These are phyloP conservation scores for Varanus salvator DNA, from an alignment of 2,113 vertebrate genomes.

Conservation along the genomic window DNA sequence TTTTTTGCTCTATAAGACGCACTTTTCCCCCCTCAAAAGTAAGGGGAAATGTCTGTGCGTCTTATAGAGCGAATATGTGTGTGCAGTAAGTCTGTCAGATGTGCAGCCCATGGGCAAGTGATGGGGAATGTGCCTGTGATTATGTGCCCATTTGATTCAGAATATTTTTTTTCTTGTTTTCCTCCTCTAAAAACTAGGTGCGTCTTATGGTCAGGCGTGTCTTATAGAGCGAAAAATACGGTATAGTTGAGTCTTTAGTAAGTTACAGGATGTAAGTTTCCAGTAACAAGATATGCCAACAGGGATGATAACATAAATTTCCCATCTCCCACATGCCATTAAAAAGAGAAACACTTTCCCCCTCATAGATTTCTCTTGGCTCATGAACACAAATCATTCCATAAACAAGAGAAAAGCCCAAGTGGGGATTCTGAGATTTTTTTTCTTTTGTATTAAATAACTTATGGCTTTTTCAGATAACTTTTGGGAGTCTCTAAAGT, in stretches of 20 bases:
- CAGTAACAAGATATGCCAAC: slow-evolving; percentile 64
- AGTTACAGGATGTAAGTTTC: slow-evolving; percentile 48
- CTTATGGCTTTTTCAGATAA: slow-evolving; percentile 61
- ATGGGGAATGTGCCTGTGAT: too few relatives aligned
- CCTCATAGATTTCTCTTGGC: slow-evolving; percentile 56
- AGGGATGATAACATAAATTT: slow-evolving; percentile 53
- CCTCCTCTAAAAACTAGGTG: too few relatives aligned
- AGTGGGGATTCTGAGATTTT: background rate
- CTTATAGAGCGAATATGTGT: too few relatives aligned
- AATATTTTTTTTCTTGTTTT: too few relatives aligned
- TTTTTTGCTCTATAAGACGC: too few relatives aligned
- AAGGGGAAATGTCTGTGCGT: too few relatives aligned
- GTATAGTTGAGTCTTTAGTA: background rate
- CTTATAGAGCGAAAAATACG: too few relatives aligned
- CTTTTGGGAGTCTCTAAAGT: slow-evolving; percentile 41
- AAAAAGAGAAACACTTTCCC: slow-evolving; percentile 59
- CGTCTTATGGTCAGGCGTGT: too few relatives aligned
- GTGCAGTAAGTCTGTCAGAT: too few relatives aligned
- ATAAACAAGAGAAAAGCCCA: slow-evolving; percentile 59
- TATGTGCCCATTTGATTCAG: too few relatives aligned
- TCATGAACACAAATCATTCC: slow-evolving; percentile 35
- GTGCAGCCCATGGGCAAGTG: too few relatives aligned
- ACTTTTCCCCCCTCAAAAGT: too few relatives aligned
- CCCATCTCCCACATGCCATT: slow-evolving; percentile 47
- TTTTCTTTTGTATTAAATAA: slow-evolving; percentile 64